These are phyloP conservation scores for Crotalus helleri DNA, from an alignment of 2,113 vertebrate species.

Conservation along the genomic window DNA sequence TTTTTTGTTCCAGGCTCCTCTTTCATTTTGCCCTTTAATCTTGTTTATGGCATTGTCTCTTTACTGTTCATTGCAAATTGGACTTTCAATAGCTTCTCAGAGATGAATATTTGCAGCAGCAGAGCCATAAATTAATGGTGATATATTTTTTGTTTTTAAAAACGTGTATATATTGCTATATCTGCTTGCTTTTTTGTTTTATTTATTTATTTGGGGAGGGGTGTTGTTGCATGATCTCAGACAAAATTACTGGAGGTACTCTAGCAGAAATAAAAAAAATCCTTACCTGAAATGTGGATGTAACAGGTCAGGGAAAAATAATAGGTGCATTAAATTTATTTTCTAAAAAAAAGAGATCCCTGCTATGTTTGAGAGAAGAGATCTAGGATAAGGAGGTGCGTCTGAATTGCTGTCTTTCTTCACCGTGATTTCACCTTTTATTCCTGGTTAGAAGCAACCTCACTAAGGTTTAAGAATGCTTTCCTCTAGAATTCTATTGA, in stretches of 20 bases:
- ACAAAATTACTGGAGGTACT: background rate
- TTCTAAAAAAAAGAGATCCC: background rate
- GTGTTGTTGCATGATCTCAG: background rate
- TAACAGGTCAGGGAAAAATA: no score
- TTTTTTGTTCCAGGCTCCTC: background rate
- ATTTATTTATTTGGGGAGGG: background rate
- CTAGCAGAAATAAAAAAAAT: no score
- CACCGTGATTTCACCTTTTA: background rate
- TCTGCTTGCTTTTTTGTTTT: background rate
- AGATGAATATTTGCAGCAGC: background rate
- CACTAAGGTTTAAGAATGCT: background rate
- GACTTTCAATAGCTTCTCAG: background rate
- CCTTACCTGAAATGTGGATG: background rate
- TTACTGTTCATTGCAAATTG: background rate
- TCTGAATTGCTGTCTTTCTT: background rate
- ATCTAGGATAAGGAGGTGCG: background rate
- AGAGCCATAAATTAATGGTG: background rate
- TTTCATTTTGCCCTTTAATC: background rate
- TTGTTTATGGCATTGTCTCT: background rate
- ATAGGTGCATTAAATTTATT: fast-evolving
- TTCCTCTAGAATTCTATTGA: background rate
- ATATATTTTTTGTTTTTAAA: background rate
- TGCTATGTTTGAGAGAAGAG: background rate
- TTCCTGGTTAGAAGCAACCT: background rate
- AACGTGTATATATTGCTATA: background rate